Evolutionary conservation across 2,888 invertebrate genomes (phyloP), one percentile per base, ranked within the genome.

Genomic region (Odontocolon sp.): DNA sequence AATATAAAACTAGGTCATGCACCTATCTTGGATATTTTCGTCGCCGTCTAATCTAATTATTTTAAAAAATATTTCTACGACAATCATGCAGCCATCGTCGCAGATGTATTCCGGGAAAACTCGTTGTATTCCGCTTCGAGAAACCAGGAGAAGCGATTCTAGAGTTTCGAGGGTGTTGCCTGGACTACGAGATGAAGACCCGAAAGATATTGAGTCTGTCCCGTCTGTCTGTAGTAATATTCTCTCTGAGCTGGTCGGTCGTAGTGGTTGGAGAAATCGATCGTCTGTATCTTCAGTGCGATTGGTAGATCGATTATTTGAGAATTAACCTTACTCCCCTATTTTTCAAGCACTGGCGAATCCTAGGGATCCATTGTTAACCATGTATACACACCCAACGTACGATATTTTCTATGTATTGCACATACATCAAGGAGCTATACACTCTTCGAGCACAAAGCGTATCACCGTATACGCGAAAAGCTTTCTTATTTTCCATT

Each of bases 161-260:
- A 21, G 26, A 68, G 56, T 72, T 64, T 59, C 72, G 75, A 82
- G 88, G 88, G 88, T 86, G 88, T 87, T 88, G 87, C 87, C 86
- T 83, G 85, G 88, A 82, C 88, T 87, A 88, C 87, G 80, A 64
- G 36, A 36, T 59, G 50, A 56, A 64, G 56, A n/a, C 56, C 71
- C 42, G 54, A 66, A 52, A 66, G 75, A 76, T 61, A 76, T 76
- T 54, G 45, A 59, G 75, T 76, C 54, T 45, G 47, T 68, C 21
- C 14, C 36, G 57, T 57, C 16, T 26, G 36, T 59, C 38, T 36
- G 38, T 59, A 61, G 66, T 63, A 63, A 71, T 77, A 71, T 59
- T n/a, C n/a, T n/a, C 40, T 77, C 77, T 77, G 72, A 52, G 56
- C 40, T 56, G 63, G 28, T 66, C 18, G 40, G n/a, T 36, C 14